Percentiles rank a stretch among this genome's conserved stretches.
Evolutionary conservation across 2,797 vertebrate species (phyloP).

Genomic region (Urosaurus nigricauda): DNA sequence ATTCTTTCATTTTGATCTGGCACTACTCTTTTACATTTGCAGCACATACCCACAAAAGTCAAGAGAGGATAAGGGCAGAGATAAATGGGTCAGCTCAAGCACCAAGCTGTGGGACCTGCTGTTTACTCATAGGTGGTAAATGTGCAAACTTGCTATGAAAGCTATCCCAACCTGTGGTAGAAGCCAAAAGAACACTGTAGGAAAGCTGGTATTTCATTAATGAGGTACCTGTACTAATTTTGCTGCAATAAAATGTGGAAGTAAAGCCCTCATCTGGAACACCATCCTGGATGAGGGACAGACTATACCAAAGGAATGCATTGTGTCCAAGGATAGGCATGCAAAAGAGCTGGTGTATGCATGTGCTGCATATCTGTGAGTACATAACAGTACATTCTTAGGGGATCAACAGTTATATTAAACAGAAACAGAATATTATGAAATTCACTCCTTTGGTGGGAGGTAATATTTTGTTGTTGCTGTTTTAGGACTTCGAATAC

Average conservation of each 20-base stretch:
- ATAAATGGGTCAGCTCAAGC: neutral
- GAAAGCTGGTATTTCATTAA: neutral
- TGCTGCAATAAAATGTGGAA: neutral
- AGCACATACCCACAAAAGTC: neutral
- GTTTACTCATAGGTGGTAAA: neutral
- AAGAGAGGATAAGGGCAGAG: neutral
- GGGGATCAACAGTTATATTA: constrained; percentile 37
- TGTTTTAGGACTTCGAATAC: constrained; percentile 54
- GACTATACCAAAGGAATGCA: neutral
- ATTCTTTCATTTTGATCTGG: constrained; percentile 23
- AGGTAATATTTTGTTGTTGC: constrained; percentile 7
- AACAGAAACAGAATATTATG: constrained; percentile 34
- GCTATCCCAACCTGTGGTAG: neutral
- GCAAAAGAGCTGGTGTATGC: neutral
- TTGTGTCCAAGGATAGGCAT: neutral
- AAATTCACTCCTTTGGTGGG: constrained; percentile 30
- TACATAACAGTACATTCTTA: neutral
- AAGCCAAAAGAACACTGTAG: neutral
- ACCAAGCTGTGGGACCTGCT: neutral
- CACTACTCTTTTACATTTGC: neutral
- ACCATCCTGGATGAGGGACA: neutral
- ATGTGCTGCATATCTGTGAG: neutral
- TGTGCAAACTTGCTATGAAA: neutral
- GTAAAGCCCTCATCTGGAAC: neutral
- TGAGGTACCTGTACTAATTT: neutral